Evolutionary conservation across 2,888 invertebrate species (phyloP), one percentile per base, ranked within the genome.

Genomic region (Melanchra persicariae): DNA sequence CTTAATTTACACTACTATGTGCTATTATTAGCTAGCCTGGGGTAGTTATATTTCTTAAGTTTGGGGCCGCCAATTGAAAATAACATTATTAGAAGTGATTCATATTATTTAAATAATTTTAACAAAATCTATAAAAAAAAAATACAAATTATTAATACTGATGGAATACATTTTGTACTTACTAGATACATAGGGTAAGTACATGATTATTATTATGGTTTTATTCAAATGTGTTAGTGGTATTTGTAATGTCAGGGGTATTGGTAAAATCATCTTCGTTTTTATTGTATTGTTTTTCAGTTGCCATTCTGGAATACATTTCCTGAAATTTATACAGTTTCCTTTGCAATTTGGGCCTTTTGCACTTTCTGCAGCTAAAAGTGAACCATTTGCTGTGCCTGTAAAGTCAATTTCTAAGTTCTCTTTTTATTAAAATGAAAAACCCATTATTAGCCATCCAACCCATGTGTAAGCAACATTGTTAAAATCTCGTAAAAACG

Each of bases 361-460:
- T 9, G 58, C 47, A 51, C 58, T 15, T 8, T 52, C 62, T 12
- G 62, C 60, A 17, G 47, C 62, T 51, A 62, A 51, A 52, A 63
- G 67, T 51, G 67, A 63, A 37, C 62, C 67, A 57, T 63, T 72
- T n/a, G 69, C 69, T 49, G 74, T 70, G 0, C 64, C 70, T 43
- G 24, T 49, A 8, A 22, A 65, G 61, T 17, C 61, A 60, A 54
- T 70, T 65, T 65, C 74, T 65, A 30, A 68, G 34, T 45, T 73
- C 58, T 40, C 66, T 74, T 70, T 74, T 74, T 10, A 70, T 65
- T 66, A 75, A 58, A 68, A 71, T n/a, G n/a, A n/a, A n/a, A n/a
- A n/a, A n/a, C n/a, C n/a, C n/a, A n/a, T n/a, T n/a, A n/a, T n/a
- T n/a, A n/a, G n/a, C n/a, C n/a, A n/a, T n/a, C n/a, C n/a, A n/a